These are phyloP conservation scores for Coremacera marginata DNA, from an alignment of 2,888 invertebrate genomes.

Conservation along the genomic window DNA sequence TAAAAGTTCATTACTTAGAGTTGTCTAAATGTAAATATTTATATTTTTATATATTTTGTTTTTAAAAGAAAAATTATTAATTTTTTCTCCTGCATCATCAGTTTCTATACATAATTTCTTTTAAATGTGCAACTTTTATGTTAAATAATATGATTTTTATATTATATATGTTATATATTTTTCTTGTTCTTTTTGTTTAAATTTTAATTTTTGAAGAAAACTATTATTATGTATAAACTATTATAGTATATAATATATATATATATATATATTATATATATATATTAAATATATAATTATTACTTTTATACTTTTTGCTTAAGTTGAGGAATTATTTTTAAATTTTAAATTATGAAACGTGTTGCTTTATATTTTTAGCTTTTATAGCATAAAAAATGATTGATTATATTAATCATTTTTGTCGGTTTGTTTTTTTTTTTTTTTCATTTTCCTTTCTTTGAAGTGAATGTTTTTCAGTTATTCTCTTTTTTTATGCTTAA, in stretches of 20 bases:
- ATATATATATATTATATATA: background rate
- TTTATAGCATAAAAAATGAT: background rate
- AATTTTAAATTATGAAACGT: conserved; percentile 26
- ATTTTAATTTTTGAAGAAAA: conserved; percentile 20
- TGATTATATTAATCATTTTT: conserved; percentile 17
- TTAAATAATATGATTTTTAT: conserved; percentile 26
- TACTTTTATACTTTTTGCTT: conserved; percentile 38
- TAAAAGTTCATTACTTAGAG: background rate
- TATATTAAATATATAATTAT: conserved; percentile 31
- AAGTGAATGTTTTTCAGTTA: conserved; percentile 31
- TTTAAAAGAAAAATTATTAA: background rate
- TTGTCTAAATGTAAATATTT: background rate
- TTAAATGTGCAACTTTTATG: conserved; percentile 35
- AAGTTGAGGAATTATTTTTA: conserved; percentile 2
- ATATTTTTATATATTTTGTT: background rate
- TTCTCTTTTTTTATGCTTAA: conserved; percentile 29
- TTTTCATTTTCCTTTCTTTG: conserved; percentile 32
- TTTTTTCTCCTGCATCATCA: background rate
- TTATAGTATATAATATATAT: conserved; percentile 3
- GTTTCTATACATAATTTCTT: conserved; percentile 31
- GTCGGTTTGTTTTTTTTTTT: conserved; percentile 47
- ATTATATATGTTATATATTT: background rate
- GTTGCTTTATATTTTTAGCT: conserved; percentile 25
- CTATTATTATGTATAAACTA: no score
- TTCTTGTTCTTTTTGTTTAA: background rate